Evolutionary conservation across 30 jellyfish, hydroid and myxozoan genomes (phyloP).

Genomic region (Sanderia malayensis): DNA sequence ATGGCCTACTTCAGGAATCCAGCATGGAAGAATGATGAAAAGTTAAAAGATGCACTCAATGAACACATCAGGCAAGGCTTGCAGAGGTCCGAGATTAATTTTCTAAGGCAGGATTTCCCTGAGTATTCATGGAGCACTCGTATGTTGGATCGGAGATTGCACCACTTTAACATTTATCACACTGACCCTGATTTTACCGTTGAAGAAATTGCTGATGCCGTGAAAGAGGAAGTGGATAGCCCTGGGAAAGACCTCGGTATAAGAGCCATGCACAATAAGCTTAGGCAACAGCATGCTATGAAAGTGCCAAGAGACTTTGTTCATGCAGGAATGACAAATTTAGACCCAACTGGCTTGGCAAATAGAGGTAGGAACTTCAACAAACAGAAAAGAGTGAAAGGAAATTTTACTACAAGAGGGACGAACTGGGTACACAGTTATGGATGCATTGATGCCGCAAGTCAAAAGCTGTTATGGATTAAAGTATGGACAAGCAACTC

Average conservation of each 20-base stretch:
- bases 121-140: constrained; percentile 42
- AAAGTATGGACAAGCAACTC: constrained; percentile 45
- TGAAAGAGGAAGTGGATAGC: constrained; percentile 25
- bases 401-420: too few relatives aligned
- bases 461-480: constrained; percentile 35
- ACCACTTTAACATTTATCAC: constrained; percentile 3
- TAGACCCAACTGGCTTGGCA: constrained; percentile 13
- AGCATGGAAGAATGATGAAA: constrained; percentile 19
- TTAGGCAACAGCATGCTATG: constrained; percentile 28
- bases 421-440: constrained; percentile 39
- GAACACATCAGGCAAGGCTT: constrained; percentile 15
- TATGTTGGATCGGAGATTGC: constrained; percentile 11
- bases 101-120: constrained; percentile 7
- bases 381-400: too few relatives aligned
- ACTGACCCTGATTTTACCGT: constrained; percentile 22
- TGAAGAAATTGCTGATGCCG: constrained; percentile 12
- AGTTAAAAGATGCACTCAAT: neutral
- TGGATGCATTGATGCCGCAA: constrained; percentile 44
- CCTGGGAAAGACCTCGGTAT: constrained; percentile 45
- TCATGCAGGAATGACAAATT: constrained; percentile 28
- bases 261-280: constrained; percentile 45
- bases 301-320: constrained; percentile 28
- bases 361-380: too few relatives aligned
- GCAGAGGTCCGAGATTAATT: constrained; percentile 21
- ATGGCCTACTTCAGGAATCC: constrained; percentile 8